Base-by-base conservation (phyloP, 1,140 invertebrate genomes). In the Drosophila suzukii region DNA sequence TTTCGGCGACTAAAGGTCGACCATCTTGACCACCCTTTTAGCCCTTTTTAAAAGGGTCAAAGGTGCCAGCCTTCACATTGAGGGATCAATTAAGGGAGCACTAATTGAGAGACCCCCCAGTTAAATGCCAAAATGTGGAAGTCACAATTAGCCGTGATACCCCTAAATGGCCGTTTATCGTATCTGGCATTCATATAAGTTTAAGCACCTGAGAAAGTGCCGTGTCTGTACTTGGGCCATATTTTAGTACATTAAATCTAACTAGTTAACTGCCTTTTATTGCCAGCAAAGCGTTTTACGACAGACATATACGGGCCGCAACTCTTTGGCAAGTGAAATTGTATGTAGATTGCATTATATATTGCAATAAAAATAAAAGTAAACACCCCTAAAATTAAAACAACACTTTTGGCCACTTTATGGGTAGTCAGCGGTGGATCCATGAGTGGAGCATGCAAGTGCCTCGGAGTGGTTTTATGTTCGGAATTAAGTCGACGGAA, bases 201-300 rank as follows among this genome's bases (percentile, higher is more conserved):
- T 56, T 54, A 84, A 78, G 65, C 81, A 89, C 81, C 81, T 89
- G 76, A 66, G 85, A 90, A 85, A 80, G 66, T 72, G 67, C 59
- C 79, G 79, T 88, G 71, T 84, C 75, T 78, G 77, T 89, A 81
- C 73, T 84, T 89, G 88, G 83, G 78, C 80, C 81, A 90, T 89
- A 89, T 89, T 89, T 89, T 72, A 89, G 85, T 89, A 90, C 85
- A 89, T 90, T 89, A 89, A 89, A 89, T 90, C 84, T 90, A 89
- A 88, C 84, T 89, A 90, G 84, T 89, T 89, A 90, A 89, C 85
- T 90, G 84, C 85, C 67, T 89, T 89, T 89, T 89, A 89, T 90
- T 89, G 84, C 84, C 77, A 90, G 74, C 84, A 89, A 89, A 90
- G 81, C 84, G 85, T 90, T 89, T 89, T 89, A 89, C 85, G 84